Conservation (phyloP, 2,797 vertebrate species). For the Melanogrammus aeglefinus region DNA sequence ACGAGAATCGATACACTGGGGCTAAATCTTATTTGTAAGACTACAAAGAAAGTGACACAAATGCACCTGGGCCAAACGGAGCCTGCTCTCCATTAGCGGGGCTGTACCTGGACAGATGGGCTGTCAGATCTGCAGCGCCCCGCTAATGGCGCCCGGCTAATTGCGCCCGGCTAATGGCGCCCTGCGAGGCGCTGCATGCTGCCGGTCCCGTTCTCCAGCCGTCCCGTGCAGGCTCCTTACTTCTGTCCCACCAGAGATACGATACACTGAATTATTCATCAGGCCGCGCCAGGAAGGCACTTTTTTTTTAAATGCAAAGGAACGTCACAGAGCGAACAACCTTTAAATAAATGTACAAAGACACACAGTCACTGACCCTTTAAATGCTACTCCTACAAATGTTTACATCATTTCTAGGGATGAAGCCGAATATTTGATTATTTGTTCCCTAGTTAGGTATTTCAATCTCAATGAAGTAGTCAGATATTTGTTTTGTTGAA, state of each 20-base stretch:
- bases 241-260: slow-evolving; percentile 1
- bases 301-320: slow-evolving; percentile 34
- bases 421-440: too few species aligned
- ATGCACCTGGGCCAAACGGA: background rate
- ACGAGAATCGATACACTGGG: too few species aligned
- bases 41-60: background rate
- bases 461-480: too few species aligned
- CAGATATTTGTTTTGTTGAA: too few species aligned
- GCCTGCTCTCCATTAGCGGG: background rate
- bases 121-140: background rate
- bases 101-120: slow-evolving; percentile 12
- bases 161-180: background rate
- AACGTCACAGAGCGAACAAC: slow-evolving; percentile 17
- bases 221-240: slow-evolving; percentile 20
- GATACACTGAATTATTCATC: slow-evolving; percentile 34
- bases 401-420: too few species aligned
- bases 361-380: too few species aligned
- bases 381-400: too few species aligned
- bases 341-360: too few species aligned
- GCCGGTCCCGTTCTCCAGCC: slow-evolving; percentile 21
- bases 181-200: background rate
- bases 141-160: background rate
- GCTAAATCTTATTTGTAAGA: background rate
- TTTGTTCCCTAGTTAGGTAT: too few species aligned
- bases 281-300: slow-evolving; percentile 18